These are phyloP conservation scores for Epsilonema sp. DNA, from an alignment of 2,888 invertebrate species.

Conservation along the genomic window DNA sequence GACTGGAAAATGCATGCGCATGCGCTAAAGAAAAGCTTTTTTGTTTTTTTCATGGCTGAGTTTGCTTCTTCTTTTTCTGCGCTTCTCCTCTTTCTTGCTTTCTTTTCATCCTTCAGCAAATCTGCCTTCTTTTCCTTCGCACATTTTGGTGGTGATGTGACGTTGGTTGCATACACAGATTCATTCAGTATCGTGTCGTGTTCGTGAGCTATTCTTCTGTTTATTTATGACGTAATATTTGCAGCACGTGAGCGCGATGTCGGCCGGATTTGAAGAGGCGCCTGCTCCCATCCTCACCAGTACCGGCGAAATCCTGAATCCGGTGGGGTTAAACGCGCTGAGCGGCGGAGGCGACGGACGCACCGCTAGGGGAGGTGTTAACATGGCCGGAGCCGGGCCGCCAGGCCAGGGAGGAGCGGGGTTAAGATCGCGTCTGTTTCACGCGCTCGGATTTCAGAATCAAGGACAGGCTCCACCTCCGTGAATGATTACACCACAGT, in stretches of 20 bases:
- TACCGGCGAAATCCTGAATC: too few species aligned
- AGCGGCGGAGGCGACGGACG: not conserved
- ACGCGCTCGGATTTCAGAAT: slow-evolving; percentile 53
- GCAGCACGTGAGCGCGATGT: slow-evolving; percentile 14
- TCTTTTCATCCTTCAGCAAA: slow-evolving; percentile 4
- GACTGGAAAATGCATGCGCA: too few species aligned
- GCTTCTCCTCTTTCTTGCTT: slow-evolving; percentile 9
- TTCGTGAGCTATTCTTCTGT: slow-evolving; percentile 8
- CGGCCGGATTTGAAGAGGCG: slow-evolving; percentile 34
- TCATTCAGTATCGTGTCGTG: too few species aligned
- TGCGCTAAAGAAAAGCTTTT: too few species aligned
- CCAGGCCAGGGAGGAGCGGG: slow-evolving; percentile 21
- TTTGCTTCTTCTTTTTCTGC: not conserved
- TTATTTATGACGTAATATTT: slow-evolving; percentile 14
- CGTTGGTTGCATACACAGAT: too few species aligned
- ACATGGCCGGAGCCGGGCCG: not conserved
- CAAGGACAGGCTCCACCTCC: too few species aligned
- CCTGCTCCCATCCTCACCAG: slow-evolving; percentile 1
- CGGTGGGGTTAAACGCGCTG: not conserved
- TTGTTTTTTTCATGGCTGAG: not conserved
- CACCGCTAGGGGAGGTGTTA: too few species aligned
- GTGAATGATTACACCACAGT: too few species aligned
- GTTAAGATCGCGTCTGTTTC: slow-evolving; percentile 64
- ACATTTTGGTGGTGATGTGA: too few species aligned
- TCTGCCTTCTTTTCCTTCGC: too few species aligned